Evolutionary conservation across 1,140 invertebrate genomes (phyloP).

Genomic region (Tetramorium parvispinum): DNA sequence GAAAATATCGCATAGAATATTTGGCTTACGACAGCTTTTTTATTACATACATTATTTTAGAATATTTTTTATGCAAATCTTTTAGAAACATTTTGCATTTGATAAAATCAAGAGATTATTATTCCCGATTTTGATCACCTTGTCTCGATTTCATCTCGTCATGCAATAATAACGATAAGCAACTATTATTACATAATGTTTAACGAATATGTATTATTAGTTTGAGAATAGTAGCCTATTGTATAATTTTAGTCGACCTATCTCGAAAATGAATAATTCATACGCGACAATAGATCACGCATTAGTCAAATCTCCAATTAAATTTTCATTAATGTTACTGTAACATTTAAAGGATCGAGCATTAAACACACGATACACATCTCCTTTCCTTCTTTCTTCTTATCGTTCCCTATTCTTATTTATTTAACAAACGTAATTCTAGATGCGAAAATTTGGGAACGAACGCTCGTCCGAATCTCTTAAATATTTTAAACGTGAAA

Average conservation of each 20-base stretch:
- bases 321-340: neutral
- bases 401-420: neutral
- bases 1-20: neutral
- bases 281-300: neutral
- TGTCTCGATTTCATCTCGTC: neutral
- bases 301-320: neutral
- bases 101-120: neutral
- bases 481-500: constrained; percentile 35
- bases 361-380: neutral
- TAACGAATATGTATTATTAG: neutral
- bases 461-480: neutral
- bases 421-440: neutral
- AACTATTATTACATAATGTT: constrained; percentile 1
- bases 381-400: neutral
- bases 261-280: constrained; percentile 1
- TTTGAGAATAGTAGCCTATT: neutral
- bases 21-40: neutral
- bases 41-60: neutral
- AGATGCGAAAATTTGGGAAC: neutral
- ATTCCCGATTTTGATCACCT: neutral
- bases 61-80: neutral
- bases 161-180: neutral
- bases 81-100: neutral
- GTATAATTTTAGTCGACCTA: neutral
- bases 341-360: neutral